Conservation (phyloP, 2,888 invertebrate species). For the Glyphotaelius pellucidus region DNA sequence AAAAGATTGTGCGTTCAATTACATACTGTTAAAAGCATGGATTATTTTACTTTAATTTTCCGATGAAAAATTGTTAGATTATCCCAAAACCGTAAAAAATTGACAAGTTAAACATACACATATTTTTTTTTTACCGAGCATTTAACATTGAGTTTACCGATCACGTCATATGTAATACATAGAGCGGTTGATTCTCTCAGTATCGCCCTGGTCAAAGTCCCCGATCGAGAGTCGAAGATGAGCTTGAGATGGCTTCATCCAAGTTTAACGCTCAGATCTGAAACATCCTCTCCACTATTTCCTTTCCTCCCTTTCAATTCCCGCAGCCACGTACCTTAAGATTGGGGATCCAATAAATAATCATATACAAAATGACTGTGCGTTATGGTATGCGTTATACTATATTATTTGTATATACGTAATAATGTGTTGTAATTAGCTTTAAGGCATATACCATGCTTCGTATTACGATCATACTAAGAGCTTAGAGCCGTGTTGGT, state of each 20-base stretch:
- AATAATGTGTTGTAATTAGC: neutral
- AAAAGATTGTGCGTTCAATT: neutral
- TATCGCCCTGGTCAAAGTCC: neutral
- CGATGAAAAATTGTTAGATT: too few species aligned
- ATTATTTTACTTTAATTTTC: too few species aligned
- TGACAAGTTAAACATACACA: too few species aligned
- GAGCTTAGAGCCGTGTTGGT: neutral
- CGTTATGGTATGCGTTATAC: neutral
- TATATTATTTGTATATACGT: too few species aligned
- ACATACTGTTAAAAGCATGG: too few species aligned
- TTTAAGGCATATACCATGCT: neutral
- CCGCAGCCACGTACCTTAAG: neutral
- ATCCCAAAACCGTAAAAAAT: too few species aligned
- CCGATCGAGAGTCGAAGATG: neutral
- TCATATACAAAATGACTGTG: too few species aligned
- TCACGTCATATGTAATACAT: too few species aligned
- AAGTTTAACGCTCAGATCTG: neutral
- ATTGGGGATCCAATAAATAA: too few species aligned
- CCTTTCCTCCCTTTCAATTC: neutral
- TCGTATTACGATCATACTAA: neutral
- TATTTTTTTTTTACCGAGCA: too few species aligned
- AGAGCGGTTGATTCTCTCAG: too few species aligned
- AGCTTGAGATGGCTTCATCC: neutral
- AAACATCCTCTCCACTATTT: neutral
- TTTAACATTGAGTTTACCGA: too few species aligned